Base-by-base conservation (phyloP, 2,888 invertebrate genomes). In the Myopa tessellatipennis region DNA sequence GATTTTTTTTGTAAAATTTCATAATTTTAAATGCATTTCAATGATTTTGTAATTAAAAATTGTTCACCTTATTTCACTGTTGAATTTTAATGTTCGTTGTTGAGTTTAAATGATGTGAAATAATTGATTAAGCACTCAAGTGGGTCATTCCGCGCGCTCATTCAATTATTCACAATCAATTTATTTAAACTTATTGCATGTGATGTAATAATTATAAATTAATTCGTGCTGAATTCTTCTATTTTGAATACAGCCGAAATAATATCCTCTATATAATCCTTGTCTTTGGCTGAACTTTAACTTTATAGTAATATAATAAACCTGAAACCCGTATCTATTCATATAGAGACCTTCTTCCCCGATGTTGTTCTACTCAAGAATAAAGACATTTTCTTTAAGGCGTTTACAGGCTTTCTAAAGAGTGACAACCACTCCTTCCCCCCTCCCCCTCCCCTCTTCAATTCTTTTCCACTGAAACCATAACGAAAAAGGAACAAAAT, bases 391-490 rank as follows among this genome's bases (percentile, higher is more conserved):
- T 40, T 40, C 40, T 8, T 40, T 40, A 6, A 40, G 8, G 40
- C 38, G 38, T 67, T 58, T 58, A 55, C 58, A 73, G 38, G 73
- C 18, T 18, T 73, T 61, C 45, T 73, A 61, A 61, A 73, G 60
- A 40, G 8, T 40, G 40, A 4, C 40, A 40, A 40, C 5, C 8
- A 40, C 40, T 40, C 60, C 5, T 55, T n/a, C n/a, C n/a, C n/a
- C n/a, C n/a, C n/a, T 50, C 34, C 36, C 34, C 12, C 8, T 63
- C 38, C 6, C 18, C 50, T n/a, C 3, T 6, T 12, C 18, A 40
- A 18, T 40, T 40, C 7, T 18, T 40, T 1, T 12, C 45, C 26
- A 18, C 8, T 16, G 26, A 45, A 12, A 5, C 40, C 18, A 50
- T 26, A 40, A 36, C 52, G 45, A 26, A 18, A 36, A 45, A 34